Evolutionary conservation across 2,797 vertebrate genomes (phyloP), one percentile per base, ranked within the genome.

Genomic region (Parauchenoglanis punctatus): DNA sequence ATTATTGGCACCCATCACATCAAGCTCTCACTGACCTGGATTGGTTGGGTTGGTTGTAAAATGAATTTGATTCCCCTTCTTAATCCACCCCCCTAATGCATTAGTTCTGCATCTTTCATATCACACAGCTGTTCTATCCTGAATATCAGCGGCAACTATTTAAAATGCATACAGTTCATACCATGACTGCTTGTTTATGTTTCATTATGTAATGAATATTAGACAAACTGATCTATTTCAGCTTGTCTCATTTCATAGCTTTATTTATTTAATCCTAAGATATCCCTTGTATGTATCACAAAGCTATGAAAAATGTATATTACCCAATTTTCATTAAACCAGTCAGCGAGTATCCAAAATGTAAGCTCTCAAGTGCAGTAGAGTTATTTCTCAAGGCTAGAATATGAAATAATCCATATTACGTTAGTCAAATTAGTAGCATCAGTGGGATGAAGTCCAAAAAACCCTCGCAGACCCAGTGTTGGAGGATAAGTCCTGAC

Each of bases 351-450:
- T 75, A 81, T 49, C 56, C 56, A 81, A 40, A 13, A 59, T 35
- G 20, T 59, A 76, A 58, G 40, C 65, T 70, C 61, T 78, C 18
- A 78, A 44, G 18, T 68, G 25, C 61, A 5, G 28, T 8, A 31
- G 20, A 58, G 44, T 13, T 31, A 54, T 83, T 58, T 49, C 82
- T 67, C n/a, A 44, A 61, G 82, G 63, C 82, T 25, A 52, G 52
- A 67, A 80, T 80, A 72, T 35, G 20, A 84, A 84, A 87, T 84
- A 78, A 84, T 67, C n/a, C 31, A 35, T 46, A 28, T 61, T 81
- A 81, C 0, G 23, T 46, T 17, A n/a, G 13, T 44, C 40, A 63
- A 10, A 63, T 80, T 40, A 35, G 54, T 18, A 63, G 40, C 2
- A 46, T 58, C 23, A 63, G 40, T 63, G 23, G 12, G 13, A 63